Conservation (phyloP, 23 tunicate species). For the Phallusia fumigata region DNA sequence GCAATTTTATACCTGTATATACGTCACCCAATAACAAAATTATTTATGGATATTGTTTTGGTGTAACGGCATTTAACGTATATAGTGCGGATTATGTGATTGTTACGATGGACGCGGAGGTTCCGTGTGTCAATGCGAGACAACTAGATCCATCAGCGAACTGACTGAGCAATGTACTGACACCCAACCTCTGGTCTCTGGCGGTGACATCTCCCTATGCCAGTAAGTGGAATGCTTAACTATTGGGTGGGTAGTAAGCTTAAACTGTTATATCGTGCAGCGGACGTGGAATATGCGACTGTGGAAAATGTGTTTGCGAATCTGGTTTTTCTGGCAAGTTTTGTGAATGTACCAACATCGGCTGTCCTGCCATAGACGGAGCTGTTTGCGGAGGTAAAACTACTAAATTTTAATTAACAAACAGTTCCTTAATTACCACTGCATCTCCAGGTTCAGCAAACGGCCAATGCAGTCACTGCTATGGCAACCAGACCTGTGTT, state of each 20-base stretch:
- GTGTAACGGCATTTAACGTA: background rate
- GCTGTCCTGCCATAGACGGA: constrained; percentile 21
- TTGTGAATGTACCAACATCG: constrained; percentile 39
- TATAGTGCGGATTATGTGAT: constrained; percentile 41
- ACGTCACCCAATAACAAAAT: background rate
- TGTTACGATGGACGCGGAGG: constrained; percentile 46
- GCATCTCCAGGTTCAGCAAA: constrained; percentile 43
- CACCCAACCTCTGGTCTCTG: background rate
- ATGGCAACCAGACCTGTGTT: constrained; percentile 19
- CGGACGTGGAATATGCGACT: constrained; percentile 42
- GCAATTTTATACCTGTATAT: too few species aligned
- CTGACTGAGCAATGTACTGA: constrained; percentile 17
- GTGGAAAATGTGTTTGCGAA: constrained; percentile 50
- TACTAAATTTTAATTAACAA: too few species aligned
- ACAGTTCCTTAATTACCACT: background rate
- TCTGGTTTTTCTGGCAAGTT: constrained; percentile 8
- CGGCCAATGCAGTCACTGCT: constrained; percentile 60
- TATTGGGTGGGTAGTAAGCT: too few species aligned
- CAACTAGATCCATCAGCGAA: constrained; percentile 8
- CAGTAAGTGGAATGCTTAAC: background rate
- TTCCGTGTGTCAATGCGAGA: constrained; percentile 42
- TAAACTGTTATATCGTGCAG: background rate
- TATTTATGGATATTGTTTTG: background rate
- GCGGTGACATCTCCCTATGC: background rate
- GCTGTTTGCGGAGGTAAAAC: constrained; percentile 51